These are phyloP conservation scores for Peromyscus maniculatus DNA, from an alignment of 2,113 vertebrate species.

Conservation along the genomic window DNA sequence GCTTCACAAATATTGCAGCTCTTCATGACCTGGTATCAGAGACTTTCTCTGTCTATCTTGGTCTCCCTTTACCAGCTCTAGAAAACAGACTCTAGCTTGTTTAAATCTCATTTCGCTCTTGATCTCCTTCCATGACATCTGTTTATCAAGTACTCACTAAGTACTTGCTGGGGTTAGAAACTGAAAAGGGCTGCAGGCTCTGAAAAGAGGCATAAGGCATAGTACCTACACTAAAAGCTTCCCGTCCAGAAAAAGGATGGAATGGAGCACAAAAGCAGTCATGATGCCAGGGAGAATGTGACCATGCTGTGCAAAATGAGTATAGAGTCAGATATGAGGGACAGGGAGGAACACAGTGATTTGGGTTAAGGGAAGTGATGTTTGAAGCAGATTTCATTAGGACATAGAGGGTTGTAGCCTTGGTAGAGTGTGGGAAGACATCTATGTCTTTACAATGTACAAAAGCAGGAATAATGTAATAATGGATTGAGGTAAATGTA, in stretches of 20 bases:
- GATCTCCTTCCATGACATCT: background rate
- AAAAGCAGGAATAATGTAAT: background rate
- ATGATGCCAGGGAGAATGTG: background rate
- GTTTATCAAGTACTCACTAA: background rate
- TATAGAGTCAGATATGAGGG: background rate
- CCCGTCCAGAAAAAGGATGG: background rate
- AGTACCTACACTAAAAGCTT: background rate
- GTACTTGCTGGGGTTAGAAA: background rate
- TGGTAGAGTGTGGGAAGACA: background rate
- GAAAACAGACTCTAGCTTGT: background rate
- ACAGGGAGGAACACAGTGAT: background rate
- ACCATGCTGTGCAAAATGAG: background rate
- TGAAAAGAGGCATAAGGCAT: background rate
- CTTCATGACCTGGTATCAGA: background rate
- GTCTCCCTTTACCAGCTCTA: constrained; percentile 13
- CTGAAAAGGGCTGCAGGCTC: background rate
- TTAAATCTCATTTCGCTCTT: background rate
- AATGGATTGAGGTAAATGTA: accelerated
- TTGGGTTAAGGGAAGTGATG: background rate
- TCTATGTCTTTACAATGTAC: background rate
- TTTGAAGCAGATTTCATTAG: background rate
- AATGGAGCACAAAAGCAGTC: background rate
- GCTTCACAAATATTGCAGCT: background rate
- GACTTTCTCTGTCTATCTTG: background rate
- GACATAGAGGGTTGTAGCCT: background rate